A percentile compares a stretch with the other conserved stretches of the same genome.
Evolutionary conservation across 2,113 vertebrate species (phyloP).

Genomic region (Tympanuchus pallidicinctus): DNA sequence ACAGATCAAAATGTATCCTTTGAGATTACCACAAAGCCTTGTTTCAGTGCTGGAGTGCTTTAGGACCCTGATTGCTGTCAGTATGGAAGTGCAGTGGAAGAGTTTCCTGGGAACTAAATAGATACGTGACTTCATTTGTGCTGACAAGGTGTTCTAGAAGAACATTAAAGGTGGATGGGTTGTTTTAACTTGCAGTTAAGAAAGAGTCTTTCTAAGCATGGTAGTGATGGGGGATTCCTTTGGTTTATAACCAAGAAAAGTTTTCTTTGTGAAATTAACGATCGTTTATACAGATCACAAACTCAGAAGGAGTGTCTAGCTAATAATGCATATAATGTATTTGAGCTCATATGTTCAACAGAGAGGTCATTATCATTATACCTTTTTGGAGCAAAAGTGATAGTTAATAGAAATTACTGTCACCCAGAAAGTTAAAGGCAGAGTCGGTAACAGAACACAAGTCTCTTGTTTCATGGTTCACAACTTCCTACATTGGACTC

Average conservation of each 20-base stretch:
- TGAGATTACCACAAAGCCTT: background rate
- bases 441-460: background rate
- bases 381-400: background rate
- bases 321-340: background rate
- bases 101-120: background rate
- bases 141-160: background rate
- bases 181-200: background rate
- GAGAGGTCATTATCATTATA: background rate
- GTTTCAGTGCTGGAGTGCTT: background rate
- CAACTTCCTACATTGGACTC: background rate
- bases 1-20: background rate
- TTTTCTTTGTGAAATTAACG: background rate
- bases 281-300: background rate
- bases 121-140: background rate
- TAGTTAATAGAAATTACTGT: background rate
- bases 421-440: background rate
- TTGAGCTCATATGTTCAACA: background rate
- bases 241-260: background rate
- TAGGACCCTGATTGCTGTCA: background rate
- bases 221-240: background rate
- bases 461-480: background rate
- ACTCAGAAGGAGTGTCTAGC: background rate
- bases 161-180: background rate
- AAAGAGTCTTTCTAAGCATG: background rate
- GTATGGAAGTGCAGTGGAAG: too few relatives aligned